phyloP scores from a whole-genome alignment of 2,888 invertebrate species.

The Stegana nigrithorax region DNA sequence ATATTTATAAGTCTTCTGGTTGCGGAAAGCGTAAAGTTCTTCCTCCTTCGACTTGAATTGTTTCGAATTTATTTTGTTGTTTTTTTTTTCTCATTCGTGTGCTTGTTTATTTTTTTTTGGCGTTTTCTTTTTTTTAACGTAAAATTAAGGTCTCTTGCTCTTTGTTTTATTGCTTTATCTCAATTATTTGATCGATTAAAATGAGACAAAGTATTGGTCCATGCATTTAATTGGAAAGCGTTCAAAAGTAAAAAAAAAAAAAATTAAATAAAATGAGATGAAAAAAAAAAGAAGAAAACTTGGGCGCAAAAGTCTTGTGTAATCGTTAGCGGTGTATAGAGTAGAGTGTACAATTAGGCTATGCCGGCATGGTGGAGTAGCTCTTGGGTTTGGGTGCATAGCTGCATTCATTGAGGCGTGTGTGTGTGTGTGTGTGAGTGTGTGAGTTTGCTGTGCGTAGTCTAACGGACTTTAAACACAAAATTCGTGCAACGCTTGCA shows the following conservation, averaged over 20 bases:
- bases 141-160: slow-evolving; percentile 30
- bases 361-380: too few species aligned
- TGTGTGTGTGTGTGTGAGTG: too few species aligned
- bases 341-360: too few species aligned
- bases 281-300: too few species aligned
- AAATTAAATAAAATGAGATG: too few species aligned
- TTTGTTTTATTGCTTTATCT: slow-evolving; percentile 60
- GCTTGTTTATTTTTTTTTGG: not conserved
- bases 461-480: not conserved
- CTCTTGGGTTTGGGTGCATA: too few species aligned
- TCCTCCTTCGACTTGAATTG: slow-evolving; percentile 34
- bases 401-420: too few species aligned
- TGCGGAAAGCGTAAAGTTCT: slow-evolving; percentile 48
- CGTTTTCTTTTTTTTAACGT: not conserved
- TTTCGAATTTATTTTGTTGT: too few species aligned
- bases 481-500: not conserved
- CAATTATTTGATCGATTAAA: slow-evolving; percentile 59
- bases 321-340: not conserved
- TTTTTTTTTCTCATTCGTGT: slow-evolving; percentile 1
- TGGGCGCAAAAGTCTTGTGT: not conserved
- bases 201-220: not conserved
- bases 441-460: too few species aligned
- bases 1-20: slow-evolving; percentile 65
- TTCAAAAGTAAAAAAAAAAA: not conserved
- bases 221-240: slow-evolving; percentile 14